phyloP scores from a whole-genome alignment of 2,888 invertebrate species.

The Thereva nobilitata region DNA sequence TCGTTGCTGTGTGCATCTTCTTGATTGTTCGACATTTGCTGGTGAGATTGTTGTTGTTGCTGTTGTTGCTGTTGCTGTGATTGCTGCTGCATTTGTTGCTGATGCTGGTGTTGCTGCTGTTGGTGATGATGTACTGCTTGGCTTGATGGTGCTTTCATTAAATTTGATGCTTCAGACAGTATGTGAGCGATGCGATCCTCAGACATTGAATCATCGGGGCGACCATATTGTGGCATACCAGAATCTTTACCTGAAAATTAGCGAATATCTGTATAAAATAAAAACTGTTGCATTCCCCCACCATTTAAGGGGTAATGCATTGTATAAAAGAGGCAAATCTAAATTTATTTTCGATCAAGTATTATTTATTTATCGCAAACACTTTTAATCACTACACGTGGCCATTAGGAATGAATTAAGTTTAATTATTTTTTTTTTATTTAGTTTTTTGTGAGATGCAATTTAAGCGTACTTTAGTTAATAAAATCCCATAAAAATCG shows the following conservation, averaged over 20 bases:
- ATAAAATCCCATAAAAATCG: too few species aligned
- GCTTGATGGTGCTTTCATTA: slow-evolving; percentile 71
- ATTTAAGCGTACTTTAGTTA: too few species aligned
- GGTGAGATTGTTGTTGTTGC: slow-evolving; percentile 52
- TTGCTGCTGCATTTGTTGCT: slow-evolving; percentile 65
- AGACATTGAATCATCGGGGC: slow-evolving; percentile 76
- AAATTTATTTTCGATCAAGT: slow-evolving; percentile 1
- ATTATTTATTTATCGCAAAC: not conserved
- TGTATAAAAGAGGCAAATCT: not conserved
- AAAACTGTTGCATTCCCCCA: slow-evolving; percentile 27
- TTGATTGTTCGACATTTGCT: slow-evolving; percentile 61
- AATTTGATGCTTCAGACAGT: slow-evolving; percentile 87
- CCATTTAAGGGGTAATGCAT: slow-evolving; percentile 12
- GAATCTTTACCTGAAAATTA: slow-evolving; percentile 64
- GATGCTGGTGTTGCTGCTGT: slow-evolving; percentile 53
- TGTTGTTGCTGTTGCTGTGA: slow-evolving; percentile 61
- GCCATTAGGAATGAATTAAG: too few species aligned
- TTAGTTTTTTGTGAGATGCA: too few species aligned
- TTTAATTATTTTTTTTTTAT: too few species aligned
- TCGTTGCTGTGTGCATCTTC: slow-evolving; percentile 77
- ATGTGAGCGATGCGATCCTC: slow-evolving; percentile 94
- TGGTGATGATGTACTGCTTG: slow-evolving; percentile 49
- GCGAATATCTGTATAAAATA: slow-evolving; percentile 42
- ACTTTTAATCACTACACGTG: too few species aligned
- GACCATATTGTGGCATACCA: slow-evolving; percentile 76